Evolutionary conservation across 2,888 invertebrate species (phyloP), one percentile per base, ranked within the genome.

Genomic region (Macaria liturata): DNA sequence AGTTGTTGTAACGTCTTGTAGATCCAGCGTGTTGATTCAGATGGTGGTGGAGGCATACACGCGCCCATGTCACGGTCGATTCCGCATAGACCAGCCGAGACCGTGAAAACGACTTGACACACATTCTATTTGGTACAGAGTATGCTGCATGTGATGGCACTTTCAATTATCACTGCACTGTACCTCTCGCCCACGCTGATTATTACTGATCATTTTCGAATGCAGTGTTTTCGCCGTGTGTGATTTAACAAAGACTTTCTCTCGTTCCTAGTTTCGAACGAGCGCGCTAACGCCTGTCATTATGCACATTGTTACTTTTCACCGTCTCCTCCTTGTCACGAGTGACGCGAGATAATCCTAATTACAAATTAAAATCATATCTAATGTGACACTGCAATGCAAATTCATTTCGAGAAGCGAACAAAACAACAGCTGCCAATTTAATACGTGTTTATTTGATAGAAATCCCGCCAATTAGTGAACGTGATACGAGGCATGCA

Each of bases 81-180:
- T 81, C 76, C 54, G 59, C 52, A 49, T 74, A 79, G 78, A 81
- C 72, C 70, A 75, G 72, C 60, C 76, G 78, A 84, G 86, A 88
- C 87, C 88, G 87, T 87, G 85, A 90, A 88, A 85, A 84, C 80
- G 63, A 69, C 84, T 86, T 87, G 89, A 87, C 89, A 88, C 76
- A 90, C 83, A 86, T 90, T 81, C 69, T 79, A 81, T 83, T 72
- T 81, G 73, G 84, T 81, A 83, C 85, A 76, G 69, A 78, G 78
- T 72, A 42, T 37, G 78, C 65, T 80, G 85, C 82, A 83, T 82
- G 80, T 80, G 85, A 88, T 89, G 83, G 81, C 83, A 86, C 88
- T 88, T 86, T 86, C 86, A 88, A 91, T 90, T 90, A 89, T 80
- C 85, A 80, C 80, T 84, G 87, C 86, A 87, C 72, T 72, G 76